Conservation (phyloP, 1,140 invertebrate genomes). For the Drosophila bipectinata region DNA sequence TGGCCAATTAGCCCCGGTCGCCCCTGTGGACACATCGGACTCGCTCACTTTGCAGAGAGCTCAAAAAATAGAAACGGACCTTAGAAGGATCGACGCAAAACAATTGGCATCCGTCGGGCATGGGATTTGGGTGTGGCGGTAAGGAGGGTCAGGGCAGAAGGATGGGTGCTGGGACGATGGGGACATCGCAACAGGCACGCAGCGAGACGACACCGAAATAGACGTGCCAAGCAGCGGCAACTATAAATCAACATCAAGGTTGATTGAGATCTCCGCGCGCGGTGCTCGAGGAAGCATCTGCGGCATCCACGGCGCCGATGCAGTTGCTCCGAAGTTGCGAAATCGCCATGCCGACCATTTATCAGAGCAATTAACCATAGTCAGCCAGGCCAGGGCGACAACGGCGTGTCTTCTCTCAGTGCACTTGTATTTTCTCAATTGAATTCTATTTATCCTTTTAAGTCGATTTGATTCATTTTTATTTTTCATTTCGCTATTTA, state of each 20-base stretch:
- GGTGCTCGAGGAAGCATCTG: constrained; percentile 64
- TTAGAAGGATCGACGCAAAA: constrained; percentile 80
- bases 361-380: constrained; percentile 70
- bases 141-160: constrained; percentile 14
- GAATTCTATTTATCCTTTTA: constrained; percentile 72
- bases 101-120: constrained; percentile 54
- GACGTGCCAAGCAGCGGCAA: constrained; percentile 60
- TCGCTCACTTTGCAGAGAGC: constrained; percentile 49
- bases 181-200: constrained; percentile 45
- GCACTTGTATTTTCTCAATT: constrained; percentile 42
- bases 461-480: constrained; percentile 47
- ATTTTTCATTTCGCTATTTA: constrained; percentile 25
- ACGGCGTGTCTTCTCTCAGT: constrained; percentile 12
- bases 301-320: constrained; percentile 23
- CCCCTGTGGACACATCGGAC: constrained; percentile 20
- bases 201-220: constrained; percentile 66
- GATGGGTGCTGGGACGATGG: constrained; percentile 27
- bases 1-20: constrained; percentile 11
- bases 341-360: constrained; percentile 65
- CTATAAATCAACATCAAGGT: constrained; percentile 84
- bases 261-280: constrained; percentile 70
- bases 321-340: constrained; percentile 59
- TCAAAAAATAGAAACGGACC: constrained; percentile 86
- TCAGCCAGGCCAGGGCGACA: constrained; percentile 46
- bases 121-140: not conserved